Evolutionary conservation across 2,113 vertebrate species (phyloP), one percentile per base, ranked within the genome.

Genomic region (Dipodomys merriami): DNA sequence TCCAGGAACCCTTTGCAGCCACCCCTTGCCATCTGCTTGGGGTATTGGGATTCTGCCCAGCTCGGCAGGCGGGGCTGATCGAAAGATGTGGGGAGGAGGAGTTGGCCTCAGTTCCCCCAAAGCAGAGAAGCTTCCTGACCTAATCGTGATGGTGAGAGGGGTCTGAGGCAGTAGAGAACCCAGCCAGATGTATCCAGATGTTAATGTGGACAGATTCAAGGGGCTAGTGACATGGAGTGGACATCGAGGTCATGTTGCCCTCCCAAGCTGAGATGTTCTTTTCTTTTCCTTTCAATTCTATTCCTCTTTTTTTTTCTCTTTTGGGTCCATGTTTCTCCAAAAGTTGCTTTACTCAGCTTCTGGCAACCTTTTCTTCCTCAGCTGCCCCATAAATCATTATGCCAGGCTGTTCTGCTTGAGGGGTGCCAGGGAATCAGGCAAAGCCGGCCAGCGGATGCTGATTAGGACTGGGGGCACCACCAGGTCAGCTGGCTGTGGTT

Each of bases 331-430:
- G 22, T 90, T 85, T 94, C 62, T 83, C 82, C 77, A 30, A 73
- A 95, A 96, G 88, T 95, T 95, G 93, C 93, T 96, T 60, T 80
- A 62, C 91, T 97, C 93, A 94, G 94, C 93, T 93, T 65, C 82
- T 94, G 94, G 95, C 95, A 67, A 23, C 30, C 93, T 90, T 67
- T 71, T 93, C 71, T 91, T 89, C 73, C 71, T 91, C 29, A 19
- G 91, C 83, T 76, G 39, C 88, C 74, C 77, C 46, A 1, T 93
- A 69, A 83, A 80, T 91, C 86, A 30, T 0, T 49, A 9, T 85
- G 92, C n/a, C 92, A 19, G 3, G 30, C 65, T 44, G 49, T 86
- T 91, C 8, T 6, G 60, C 68, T 4, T 49, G 29, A 30, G 81
- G 78, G 94, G 78, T 91, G 89, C 91, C 73, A 49, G 60, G 90